Evolutionary conservation across 2,797 vertebrate genomes (phyloP).

Genomic region (Crenichthys baileyi): DNA sequence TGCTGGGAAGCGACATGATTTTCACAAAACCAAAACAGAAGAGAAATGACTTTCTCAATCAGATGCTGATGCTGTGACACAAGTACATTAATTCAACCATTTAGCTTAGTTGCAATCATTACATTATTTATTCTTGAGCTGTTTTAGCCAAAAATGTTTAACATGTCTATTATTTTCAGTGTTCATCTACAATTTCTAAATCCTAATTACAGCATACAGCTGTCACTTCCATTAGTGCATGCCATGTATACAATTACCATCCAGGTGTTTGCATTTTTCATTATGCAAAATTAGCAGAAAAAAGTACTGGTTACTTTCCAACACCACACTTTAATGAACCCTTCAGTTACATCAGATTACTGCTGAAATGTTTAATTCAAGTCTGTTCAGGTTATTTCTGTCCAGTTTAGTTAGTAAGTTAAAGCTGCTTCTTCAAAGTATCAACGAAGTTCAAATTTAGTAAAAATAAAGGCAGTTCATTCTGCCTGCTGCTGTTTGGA

Average conservation of each 20-base stretch:
- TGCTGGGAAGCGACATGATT: constrained; percentile 31
- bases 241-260: constrained; percentile 10
- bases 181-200: neutral
- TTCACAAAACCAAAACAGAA: constrained; percentile 20
- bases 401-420: neutral
- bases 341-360: neutral
- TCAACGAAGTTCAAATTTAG: neutral
- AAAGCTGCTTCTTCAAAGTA: neutral
- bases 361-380: neutral
- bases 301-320: constrained; percentile 3
- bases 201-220: constrained; percentile 25
- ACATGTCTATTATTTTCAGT: neutral
- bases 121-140: neutral
- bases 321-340: neutral
- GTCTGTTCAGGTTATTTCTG: neutral
- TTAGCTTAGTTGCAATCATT: neutral
- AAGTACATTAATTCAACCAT: neutral
- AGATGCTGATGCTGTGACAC: neutral
- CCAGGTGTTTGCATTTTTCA: constrained; percentile 16
- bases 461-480: neutral
- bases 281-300: constrained; percentile 19
- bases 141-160: neutral
- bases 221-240: constrained; percentile 22
- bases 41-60: constrained; percentile 4
- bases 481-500: neutral